A percentile compares a stretch with the other conserved stretches of the same genome.
Evolutionary conservation across 1,140 invertebrate genomes (phyloP).

Genomic region (Yoshiicerus persimilis): DNA sequence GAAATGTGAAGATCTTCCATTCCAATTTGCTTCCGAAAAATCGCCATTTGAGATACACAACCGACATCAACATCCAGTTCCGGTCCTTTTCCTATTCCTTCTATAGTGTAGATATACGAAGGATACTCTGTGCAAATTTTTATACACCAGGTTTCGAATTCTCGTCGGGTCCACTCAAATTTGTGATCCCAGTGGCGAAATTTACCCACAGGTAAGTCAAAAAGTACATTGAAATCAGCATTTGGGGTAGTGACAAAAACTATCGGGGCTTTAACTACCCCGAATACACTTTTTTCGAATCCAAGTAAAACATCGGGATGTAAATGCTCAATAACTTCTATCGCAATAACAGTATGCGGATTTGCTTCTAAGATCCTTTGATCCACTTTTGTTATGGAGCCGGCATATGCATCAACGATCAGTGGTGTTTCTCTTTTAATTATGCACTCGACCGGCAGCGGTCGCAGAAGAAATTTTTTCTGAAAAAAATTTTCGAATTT

Average conservation of each 20-base stretch:
- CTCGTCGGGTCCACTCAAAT: constrained; percentile 60
- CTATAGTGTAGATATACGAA: constrained; percentile 29
- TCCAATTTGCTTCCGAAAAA: constrained; percentile 24
- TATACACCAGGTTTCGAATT: constrained; percentile 59
- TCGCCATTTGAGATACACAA: constrained; percentile 46
- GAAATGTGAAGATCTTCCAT: background rate
- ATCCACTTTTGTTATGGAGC: constrained; percentile 39
- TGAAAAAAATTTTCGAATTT: background rate
- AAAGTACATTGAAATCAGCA: constrained; percentile 59
- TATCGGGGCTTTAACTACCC: constrained; percentile 54
- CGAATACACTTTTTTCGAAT: constrained; percentile 57
- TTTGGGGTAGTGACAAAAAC: constrained; percentile 63
- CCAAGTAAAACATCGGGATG: constrained; percentile 51
- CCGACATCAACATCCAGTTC: constrained; percentile 22
- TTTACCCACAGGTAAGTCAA: constrained; percentile 52
- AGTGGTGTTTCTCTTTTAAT: constrained; percentile 30
- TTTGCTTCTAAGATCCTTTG: background rate
- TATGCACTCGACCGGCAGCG: constrained; percentile 38
- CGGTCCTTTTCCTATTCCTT: constrained; percentile 40
- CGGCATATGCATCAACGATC: constrained; percentile 39
- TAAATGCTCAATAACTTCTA: constrained; percentile 60
- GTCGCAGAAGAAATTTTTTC: background rate
- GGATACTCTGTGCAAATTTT: constrained; percentile 37
- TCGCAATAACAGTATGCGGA: constrained; percentile 38
- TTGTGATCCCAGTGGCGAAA: constrained; percentile 63